A percentile compares a stretch with the other conserved stretches of the same genome.
These are phyloP conservation scores for Drosophila aldrichi DNA, from an alignment of 2,888 invertebrate genomes.

Conservation along the genomic window DNA sequence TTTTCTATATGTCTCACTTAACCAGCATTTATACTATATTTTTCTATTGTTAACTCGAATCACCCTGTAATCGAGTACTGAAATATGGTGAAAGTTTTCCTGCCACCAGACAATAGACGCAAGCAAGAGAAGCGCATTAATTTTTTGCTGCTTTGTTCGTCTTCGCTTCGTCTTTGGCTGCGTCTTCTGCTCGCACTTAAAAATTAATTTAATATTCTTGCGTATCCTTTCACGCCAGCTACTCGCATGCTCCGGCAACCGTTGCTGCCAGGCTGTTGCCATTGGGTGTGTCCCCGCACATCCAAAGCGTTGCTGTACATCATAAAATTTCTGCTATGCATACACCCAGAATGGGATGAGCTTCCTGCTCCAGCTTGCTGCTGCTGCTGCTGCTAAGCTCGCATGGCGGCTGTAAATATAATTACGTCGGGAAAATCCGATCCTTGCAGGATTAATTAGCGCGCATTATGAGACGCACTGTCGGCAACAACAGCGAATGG, in stretches of 20 bases:
- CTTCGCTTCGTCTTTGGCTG: slow-evolving; percentile 44
- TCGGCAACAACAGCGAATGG: slow-evolving; percentile 35
- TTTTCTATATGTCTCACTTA: neutral
- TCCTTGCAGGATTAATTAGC: slow-evolving; percentile 85
- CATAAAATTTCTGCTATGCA: slow-evolving; percentile 42
- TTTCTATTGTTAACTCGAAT: slow-evolving; percentile 10
- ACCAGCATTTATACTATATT: neutral
- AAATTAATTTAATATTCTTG: slow-evolving; percentile 84
- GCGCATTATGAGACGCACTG: slow-evolving; percentile 83
- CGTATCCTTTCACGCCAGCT: slow-evolving; percentile 72
- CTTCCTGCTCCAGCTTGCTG: slow-evolving; percentile 8
- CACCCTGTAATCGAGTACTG: slow-evolving; percentile 55
- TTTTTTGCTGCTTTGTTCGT: slow-evolving; percentile 46
- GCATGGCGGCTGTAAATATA: slow-evolving; percentile 82
- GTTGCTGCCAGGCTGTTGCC: slow-evolving; percentile 54
- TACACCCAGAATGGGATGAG: slow-evolving; percentile 25
- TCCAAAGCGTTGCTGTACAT: slow-evolving; percentile 52
- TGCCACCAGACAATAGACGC: slow-evolving; percentile 68
- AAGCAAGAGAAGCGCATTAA: slow-evolving; percentile 75
- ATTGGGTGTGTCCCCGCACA: slow-evolving; percentile 17
- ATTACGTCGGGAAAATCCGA: slow-evolving; percentile 84
- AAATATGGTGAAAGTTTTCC: slow-evolving; percentile 70
- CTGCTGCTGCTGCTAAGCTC: slow-evolving; percentile 61
- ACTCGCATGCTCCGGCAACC: slow-evolving; percentile 72
- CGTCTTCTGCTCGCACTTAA: slow-evolving; percentile 73